Evolutionary conservation across 2,888 invertebrate species (phyloP), one percentile per base, ranked within the genome.

Genomic region (Listrodromus nycthemerus): DNA sequence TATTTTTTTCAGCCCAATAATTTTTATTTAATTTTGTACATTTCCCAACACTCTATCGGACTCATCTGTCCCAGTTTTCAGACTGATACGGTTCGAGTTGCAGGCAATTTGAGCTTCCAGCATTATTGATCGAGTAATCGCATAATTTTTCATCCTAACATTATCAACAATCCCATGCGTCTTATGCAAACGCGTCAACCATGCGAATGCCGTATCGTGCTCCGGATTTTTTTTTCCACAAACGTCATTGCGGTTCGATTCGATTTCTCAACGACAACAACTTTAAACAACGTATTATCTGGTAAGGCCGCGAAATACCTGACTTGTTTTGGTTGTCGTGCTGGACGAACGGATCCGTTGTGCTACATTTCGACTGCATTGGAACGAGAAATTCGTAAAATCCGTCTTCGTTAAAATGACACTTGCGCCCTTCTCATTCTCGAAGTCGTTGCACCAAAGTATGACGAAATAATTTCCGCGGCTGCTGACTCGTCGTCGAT

Each of bases 401-500:
- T 0, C 1, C 63, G n/a, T 58, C 41, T 19, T 41, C 41, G 45
- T n/a, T n/a, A 27, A 55, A 21, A 7, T 2, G n/a, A 4, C 13
- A 41, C 13, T 13, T 41, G 41, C 41, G 13, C 41, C 41, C 41
- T 41, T 41, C 41, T 41, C 13, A 13, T 13, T 41, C 2, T 41
- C 13, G 13, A 41, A 2, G 3, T 13, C 41, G 41, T 13, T 41
- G 0, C 2, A 41, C 41, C 3, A 33, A 41, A 24, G n/a, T 76
- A 65, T 83, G 75, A 37, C 66, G 79, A 71, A 83, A 83, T 67
- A 16, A 73, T 79, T 75, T 58, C 61, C 30, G 79, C 58, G 70
- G 19, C 48, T 79, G 82, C 74, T 83, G 82, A 83, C 55, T 83
- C 82, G 67, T 75, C 78, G 79, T 58, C 48, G 48, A 52, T 48